phyloP scores from a whole-genome alignment of 1,140 invertebrate species.

The Drosophila varians region DNA sequence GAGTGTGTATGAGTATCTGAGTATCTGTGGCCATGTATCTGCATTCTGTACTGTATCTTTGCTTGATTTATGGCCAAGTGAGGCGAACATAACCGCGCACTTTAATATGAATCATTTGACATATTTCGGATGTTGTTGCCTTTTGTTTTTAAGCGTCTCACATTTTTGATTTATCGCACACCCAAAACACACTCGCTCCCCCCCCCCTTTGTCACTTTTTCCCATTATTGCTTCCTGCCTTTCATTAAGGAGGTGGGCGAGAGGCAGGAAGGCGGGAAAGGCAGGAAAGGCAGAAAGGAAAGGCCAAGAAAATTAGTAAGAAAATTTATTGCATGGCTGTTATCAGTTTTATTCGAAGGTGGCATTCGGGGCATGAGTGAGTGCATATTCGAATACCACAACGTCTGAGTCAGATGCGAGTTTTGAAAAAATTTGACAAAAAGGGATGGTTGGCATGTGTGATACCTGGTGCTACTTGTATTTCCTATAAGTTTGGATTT shows the following conservation, averaged over 20 bases:
- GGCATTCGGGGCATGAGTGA: neutral
- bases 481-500: too few relatives aligned
- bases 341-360: conserved; percentile 27
- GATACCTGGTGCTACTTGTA: neutral
- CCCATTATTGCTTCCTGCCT: conserved; percentile 32
- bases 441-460: neutral
- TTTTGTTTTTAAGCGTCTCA: conserved; percentile 60
- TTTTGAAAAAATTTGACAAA: neutral
- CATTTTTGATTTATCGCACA: conserved; percentile 67
- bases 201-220: neutral
- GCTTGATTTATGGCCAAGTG: conserved; percentile 63
- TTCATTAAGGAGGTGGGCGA: conserved; percentile 39
- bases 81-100: conserved; percentile 56
- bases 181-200: neutral
- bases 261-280: conserved; percentile 21
- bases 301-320: conserved; percentile 71
- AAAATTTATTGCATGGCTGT: conserved; percentile 69
- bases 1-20: neutral
- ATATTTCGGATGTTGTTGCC: conserved; percentile 57
- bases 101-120: conserved; percentile 80
- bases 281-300: too few relatives aligned
- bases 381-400: conserved; percentile 28
- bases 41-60: conserved; percentile 35
- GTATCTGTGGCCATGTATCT: conserved; percentile 13
- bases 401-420: conserved; percentile 10